Percentiles rank a stretch among this genome's conserved stretches.
These are phyloP conservation scores for Elephantulus edwardii DNA, from an alignment of 2,113 vertebrate species.

Conservation along the genomic window DNA sequence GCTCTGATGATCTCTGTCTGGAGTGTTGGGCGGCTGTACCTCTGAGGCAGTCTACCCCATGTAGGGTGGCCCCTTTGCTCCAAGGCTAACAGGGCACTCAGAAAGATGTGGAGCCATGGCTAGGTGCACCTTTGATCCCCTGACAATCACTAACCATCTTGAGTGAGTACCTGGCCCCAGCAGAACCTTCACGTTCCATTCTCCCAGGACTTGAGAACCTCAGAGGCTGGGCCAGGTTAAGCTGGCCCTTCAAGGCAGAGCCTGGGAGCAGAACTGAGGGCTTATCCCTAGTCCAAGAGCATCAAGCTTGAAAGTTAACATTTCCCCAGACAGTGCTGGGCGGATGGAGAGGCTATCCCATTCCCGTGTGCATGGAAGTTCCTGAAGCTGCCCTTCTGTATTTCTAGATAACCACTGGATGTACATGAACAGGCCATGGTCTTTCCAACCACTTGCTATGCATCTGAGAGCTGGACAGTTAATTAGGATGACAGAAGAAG, in stretches of 20 bases:
- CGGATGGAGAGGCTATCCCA: neutral
- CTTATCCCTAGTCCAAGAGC: neutral
- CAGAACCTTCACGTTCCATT: neutral
- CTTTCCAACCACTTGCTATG: too few species aligned
- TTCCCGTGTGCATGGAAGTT: fast-evolving
- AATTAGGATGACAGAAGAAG: too few species aligned
- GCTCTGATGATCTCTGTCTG: neutral
- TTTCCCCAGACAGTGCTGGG: too few species aligned
- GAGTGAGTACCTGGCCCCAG: neutral
- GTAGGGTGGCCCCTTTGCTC: neutral
- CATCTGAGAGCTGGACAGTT: too few species aligned
- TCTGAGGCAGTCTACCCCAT: neutral
- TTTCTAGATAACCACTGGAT: too few species aligned
- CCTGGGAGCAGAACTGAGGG: neutral
- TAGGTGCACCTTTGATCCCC: neutral
- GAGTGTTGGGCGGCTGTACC: neutral
- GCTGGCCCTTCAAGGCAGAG: neutral
- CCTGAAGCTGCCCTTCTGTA: too few species aligned
- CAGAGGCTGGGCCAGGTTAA: neutral
- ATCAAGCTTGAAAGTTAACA: neutral
- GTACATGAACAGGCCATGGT: too few species aligned
- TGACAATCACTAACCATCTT: neutral
- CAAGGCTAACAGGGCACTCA: neutral
- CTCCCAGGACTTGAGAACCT: neutral
- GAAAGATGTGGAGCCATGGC: neutral